phyloP scores from a whole-genome alignment of 2,113 vertebrate genomes.

The Zosterops japonicus region DNA sequence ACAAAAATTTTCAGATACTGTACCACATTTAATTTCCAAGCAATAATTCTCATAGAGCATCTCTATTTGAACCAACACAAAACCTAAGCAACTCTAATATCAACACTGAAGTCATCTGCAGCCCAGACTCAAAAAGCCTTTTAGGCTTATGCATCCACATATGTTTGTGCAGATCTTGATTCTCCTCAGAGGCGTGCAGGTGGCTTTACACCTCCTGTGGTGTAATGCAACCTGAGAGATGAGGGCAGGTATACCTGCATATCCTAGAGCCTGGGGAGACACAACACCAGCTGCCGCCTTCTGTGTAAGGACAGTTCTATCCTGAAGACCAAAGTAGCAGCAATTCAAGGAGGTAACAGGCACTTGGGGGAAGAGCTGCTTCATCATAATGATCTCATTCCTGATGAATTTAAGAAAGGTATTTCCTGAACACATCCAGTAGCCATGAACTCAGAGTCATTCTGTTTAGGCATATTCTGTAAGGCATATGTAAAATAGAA shows the following conservation, averaged over 20 bases:
- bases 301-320: background rate
- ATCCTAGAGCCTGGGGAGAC: background rate
- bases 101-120: background rate
- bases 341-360: background rate
- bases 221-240: background rate
- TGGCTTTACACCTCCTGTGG: background rate
- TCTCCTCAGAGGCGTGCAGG: background rate
- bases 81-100: background rate
- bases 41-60: background rate
- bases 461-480: background rate
- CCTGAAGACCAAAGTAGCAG: background rate
- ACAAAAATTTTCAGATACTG: background rate
- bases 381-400: background rate
- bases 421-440: background rate
- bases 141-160: background rate
- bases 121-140: background rate
- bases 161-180: rapidly evolving
- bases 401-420: background rate
- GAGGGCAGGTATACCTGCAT: background rate
- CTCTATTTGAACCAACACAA: background rate
- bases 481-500: background rate
- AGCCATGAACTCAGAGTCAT: background rate
- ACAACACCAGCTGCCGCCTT: background rate
- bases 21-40: background rate
- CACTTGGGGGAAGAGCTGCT: background rate